Percentiles rank a stretch among this genome's conserved stretches.
These are phyloP conservation scores for Ceramica pisi DNA, from an alignment of 2,888 invertebrate species.

Conservation along the genomic window DNA sequence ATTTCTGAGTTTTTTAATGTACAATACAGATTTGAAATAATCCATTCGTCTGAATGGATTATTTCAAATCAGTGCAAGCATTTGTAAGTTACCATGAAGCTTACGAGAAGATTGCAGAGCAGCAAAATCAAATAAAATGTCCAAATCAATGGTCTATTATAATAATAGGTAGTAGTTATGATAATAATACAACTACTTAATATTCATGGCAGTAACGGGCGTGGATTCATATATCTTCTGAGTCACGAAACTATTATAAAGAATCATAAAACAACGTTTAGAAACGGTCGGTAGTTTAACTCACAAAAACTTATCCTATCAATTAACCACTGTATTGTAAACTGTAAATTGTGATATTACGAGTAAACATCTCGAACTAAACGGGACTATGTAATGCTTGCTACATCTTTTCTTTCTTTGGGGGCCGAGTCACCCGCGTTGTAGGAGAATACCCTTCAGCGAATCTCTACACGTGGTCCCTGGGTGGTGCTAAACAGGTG, in stretches of 20 bases:
- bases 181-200: constrained; percentile 21
- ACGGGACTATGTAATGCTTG: background rate
- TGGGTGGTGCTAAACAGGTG: too few species aligned
- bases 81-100: too few species aligned
- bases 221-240: constrained; percentile 3
- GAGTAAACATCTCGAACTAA: background rate
- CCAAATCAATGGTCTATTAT: background rate
- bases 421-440: too few species aligned
- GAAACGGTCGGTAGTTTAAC: too few species aligned
- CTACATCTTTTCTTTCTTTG: too few species aligned
- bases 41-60: too few species aligned
- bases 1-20: too few species aligned
- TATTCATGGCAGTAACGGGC: constrained; percentile 17
- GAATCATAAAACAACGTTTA: background rate
- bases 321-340: background rate
- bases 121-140: background rate
- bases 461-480: too few species aligned
- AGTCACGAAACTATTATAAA: constrained; percentile 13
- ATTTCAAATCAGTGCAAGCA: too few species aligned
- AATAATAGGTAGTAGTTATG: constrained; percentile 9
- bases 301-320: constrained; percentile 7
- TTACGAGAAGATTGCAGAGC: too few species aligned
- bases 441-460: too few species aligned
- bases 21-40: too few species aligned
- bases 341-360: background rate